Base-by-base conservation (phyloP, 2,113 vertebrate genomes). In the Dasyprocta punctata region DNA sequence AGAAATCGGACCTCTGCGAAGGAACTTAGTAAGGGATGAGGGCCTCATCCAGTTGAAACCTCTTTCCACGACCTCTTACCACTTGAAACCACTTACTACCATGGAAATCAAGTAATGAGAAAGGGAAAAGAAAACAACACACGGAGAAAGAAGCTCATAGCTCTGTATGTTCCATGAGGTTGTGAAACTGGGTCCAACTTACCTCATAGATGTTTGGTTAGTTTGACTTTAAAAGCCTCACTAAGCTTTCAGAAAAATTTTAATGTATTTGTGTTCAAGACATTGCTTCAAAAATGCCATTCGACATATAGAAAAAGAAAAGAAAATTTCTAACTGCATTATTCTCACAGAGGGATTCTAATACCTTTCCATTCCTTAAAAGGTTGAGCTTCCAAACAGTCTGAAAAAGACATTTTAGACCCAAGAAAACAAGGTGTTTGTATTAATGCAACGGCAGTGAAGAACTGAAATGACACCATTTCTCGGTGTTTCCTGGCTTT, bases 401-500 rank as follows among this genome's bases (percentile, higher is more conserved):
- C 61, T 1, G 75, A 67, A 67, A 60, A 89, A 14, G 30, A 56
- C 52, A 56, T 61, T 78, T 83, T 77, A 91, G 54, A 82, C 22
- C 65, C 24, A 47, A 86, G 60, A 69, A 95, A 92, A 97, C 38
- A 61, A 75, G 24, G 49, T 38, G n/a, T 87, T 77, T 84, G 80
- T 69, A 63, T 89, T 36, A 86, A 83, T 38, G 52, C 33, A 60
- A 38, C 26, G 26, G 49, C 67, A 88, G 56, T 17, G 41, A 95
- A 67, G 28, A 71, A 88, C 14, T 96, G 93, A 97, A 94, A 96
- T 81, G 81, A 94, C 83, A 96, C 83, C 86, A 49, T 97, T 95
- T 94, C 95, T 96, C 41, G 88, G 73, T 11, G 73, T 91, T 93
- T 96, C 97, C 95, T 97, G 67, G 86, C 96, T 96, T 98, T 52